A percentile compares a stretch with the other conserved stretches of the same genome.
phyloP scores from a whole-genome alignment of 1,140 invertebrate genomes.

The Medauroidea extradentata region DNA sequence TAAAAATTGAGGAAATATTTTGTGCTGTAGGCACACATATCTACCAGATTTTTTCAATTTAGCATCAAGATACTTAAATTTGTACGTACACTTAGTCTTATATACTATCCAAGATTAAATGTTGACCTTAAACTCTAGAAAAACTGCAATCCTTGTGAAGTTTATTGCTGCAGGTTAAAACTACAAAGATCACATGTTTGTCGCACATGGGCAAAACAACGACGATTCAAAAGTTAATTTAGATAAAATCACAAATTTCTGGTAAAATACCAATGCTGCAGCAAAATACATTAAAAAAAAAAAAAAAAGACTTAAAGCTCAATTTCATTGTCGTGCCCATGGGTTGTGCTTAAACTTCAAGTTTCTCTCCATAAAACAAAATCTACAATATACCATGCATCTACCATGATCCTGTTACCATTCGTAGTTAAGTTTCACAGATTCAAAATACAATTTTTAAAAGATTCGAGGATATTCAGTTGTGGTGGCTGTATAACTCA shows the following conservation, averaged over 20 bases:
- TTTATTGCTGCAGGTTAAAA: constrained; percentile 15
- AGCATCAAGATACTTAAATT: too few species aligned
- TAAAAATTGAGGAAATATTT: too few species aligned
- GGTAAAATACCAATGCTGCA: constrained; percentile 1
- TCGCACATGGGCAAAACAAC: constrained; percentile 15
- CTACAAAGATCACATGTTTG: constrained; percentile 15
- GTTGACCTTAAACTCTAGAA: too few species aligned
- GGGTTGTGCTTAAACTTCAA: constrained; percentile 9
- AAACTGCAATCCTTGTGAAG: constrained; percentile 11
- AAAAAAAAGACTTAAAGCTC: background rate
- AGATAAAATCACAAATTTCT: background rate
- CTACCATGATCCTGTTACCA: constrained; percentile 7
- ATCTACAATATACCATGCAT: constrained; percentile 10
- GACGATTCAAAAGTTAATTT: background rate
- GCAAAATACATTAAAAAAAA: constrained; percentile 3
- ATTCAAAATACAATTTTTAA: background rate
- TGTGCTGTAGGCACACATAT: too few species aligned
- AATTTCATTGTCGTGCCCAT: constrained; percentile 13
- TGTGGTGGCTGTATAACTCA: constrained; percentile 33
- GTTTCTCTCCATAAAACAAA: constrained; percentile 9
- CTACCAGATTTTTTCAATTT: too few species aligned
- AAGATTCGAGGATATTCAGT: background rate
- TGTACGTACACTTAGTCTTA: too few species aligned
- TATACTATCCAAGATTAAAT: too few species aligned
- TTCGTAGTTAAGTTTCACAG: too few species aligned